Evolutionary conservation across 2,888 invertebrate genomes (phyloP).

Genomic region (Netelia inedita): DNA sequence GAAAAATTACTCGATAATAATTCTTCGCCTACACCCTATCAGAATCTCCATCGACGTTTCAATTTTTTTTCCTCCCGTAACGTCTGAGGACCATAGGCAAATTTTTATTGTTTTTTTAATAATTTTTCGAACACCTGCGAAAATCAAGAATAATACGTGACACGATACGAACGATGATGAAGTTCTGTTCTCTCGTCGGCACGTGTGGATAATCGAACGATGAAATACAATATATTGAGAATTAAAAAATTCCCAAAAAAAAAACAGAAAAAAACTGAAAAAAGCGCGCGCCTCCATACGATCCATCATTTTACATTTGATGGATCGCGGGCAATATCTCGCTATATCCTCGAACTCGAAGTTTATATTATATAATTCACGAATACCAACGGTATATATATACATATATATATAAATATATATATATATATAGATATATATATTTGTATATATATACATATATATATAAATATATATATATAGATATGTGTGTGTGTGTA

Average conservation of each 20-base stretch:
- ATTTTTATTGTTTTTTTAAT: not conserved
- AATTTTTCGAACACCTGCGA: constrained; percentile 38
- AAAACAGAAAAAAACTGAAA: not conserved
- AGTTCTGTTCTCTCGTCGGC: constrained; percentile 27
- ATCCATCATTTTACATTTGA: constrained; percentile 27
- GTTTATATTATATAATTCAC: constrained; percentile 52
- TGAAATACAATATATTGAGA: not conserved
- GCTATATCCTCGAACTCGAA: constrained; percentile 54
- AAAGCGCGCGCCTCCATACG: constrained; percentile 10
- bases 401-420: constrained; percentile 15
- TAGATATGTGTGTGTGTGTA: not conserved
- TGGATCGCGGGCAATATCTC: constrained; percentile 24
- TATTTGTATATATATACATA: constrained; percentile 41
- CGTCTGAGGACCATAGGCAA: too few species aligned
- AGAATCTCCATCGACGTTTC: not conserved
- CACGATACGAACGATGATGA: not conserved
- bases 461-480: not conserved
- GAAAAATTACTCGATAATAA: not conserved
- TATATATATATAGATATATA: constrained; percentile 59
- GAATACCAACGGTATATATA: constrained; percentile 48
- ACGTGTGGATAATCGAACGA: constrained; percentile 25
- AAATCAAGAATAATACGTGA: constrained; percentile 27
- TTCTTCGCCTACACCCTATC: not conserved
- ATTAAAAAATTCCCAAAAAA: too few species aligned
- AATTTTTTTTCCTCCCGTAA: not conserved